Base-by-base conservation (phyloP, 2,888 invertebrate species). In the Trilocha varians region DNA sequence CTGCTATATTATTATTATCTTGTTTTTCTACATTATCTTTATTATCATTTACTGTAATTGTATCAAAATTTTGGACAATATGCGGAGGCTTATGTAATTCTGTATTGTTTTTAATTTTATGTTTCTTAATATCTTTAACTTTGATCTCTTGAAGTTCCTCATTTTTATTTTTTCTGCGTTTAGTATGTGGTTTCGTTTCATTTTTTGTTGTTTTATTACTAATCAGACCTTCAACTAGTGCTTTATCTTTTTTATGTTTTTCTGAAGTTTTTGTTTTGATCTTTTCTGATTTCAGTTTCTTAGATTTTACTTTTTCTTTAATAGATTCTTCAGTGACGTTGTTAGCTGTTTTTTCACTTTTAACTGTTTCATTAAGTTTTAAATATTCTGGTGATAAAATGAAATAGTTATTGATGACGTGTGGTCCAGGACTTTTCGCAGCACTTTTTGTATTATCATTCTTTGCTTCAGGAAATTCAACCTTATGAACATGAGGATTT, bases 351-450 rank as follows among this genome's bases (percentile, higher is more conserved):
- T 48, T 35, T 38, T 44, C 49, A 34, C 17, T 49, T 14, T 34
- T 34, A 17, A 32, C 32, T 3, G 13, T 57, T 32, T 42, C 41
- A 36, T 52, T 55, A 9, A 49, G 38, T 45, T 50, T 47, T 2
- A 57, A 48, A 43, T 57, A 52, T 9, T 62, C 63, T 8, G 63
- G 49, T 11, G 71, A 65, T 35, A 65, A 36, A 34, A 63, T 55
- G 35, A 63, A 61, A 46, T 75, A 70, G 48, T 70, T 74, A 44
- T 66, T 72, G 1, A 67, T 50, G 3, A 65, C 46, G 50, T 64
- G 67, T 4, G 67, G 59, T 3, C 41, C 25, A 3, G 48, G 35
- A n/a, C n/a, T n/a, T n/a, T n/a, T n/a, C n/a, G n/a, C n/a, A n/a
- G n/a, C n/a, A n/a, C n/a, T n/a, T n/a, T n/a, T n/a, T n/a, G n/a